A percentile compares a stretch with the other conserved stretches of the same genome.
phyloP scores from a whole-genome alignment of 2,797 vertebrate genomes.

The Spheniscus humboldti region DNA sequence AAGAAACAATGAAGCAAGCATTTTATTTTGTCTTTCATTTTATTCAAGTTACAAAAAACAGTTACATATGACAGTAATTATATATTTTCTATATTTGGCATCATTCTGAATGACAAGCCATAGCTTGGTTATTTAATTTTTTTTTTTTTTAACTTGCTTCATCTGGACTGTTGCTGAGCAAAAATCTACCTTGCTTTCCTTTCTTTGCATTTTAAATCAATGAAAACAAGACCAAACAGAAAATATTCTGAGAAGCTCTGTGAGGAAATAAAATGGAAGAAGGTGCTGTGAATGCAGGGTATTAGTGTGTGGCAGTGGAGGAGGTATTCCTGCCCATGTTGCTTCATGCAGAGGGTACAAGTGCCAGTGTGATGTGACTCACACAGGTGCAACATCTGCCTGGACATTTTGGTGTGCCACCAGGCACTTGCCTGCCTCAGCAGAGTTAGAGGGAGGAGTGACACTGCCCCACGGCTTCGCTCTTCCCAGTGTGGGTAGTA shows the following conservation, averaged over 20 bases:
- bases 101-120: neutral
- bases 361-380: neutral
- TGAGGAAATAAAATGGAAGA: neutral
- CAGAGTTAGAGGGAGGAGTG: neutral
- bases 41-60: neutral
- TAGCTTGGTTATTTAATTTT: neutral
- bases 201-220: neutral
- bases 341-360: neutral
- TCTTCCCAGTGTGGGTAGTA: neutral
- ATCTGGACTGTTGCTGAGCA: neutral
- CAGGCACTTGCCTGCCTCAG: neutral
- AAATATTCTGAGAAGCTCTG: neutral
- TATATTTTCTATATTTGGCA: neutral
- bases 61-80: neutral
- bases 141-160: neutral
- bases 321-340: neutral
- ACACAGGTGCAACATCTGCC: neutral
- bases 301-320: neutral
- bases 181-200: neutral
- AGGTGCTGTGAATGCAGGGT: neutral
- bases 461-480: neutral
- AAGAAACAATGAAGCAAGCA: neutral
- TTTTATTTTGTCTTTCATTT: constrained; percentile 21
- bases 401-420: neutral
- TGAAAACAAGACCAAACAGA: neutral